Percentiles rank a stretch among this genome's conserved stretches.
Conservation (phyloP, 2,888 invertebrate species). For the Ditula angustiorana region DNA sequence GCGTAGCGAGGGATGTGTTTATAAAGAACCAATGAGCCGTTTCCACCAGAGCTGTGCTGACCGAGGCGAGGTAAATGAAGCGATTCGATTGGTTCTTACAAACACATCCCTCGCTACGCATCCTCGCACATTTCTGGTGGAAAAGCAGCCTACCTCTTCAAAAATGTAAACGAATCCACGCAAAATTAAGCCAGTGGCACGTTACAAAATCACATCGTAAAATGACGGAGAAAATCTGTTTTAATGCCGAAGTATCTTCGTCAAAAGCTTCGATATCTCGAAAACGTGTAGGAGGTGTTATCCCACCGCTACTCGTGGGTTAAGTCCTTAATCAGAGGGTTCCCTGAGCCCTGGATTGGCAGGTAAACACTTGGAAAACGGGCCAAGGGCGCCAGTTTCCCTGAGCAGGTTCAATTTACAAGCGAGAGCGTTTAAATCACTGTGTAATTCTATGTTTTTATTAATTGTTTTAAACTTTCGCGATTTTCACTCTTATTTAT, state of each 20-base stretch:
- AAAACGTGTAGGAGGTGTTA: slow-evolving; percentile 4
- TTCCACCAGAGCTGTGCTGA: too few species aligned
- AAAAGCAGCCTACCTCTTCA: not conserved
- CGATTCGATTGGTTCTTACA: too few species aligned
- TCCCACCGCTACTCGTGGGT: slow-evolving; percentile 7
- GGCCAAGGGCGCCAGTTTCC: slow-evolving; percentile 25
- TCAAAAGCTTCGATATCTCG: not conserved
- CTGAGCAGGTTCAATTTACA: not conserved
- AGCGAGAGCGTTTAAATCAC: not conserved
- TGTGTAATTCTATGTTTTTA: too few species aligned
- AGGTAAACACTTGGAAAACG: slow-evolving; percentile 33
- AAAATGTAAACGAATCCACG: not conserved
- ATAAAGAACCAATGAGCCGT: too few species aligned
- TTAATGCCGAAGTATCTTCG: not conserved
- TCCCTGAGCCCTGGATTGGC: slow-evolving; percentile 28
- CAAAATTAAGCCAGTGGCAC: too few species aligned
- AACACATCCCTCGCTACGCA: too few species aligned
- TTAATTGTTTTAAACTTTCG: too few species aligned
- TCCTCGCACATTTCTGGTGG: too few species aligned
- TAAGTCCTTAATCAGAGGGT: slow-evolving; percentile 30
- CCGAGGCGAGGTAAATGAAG: too few species aligned
- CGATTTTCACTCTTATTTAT: too few species aligned
- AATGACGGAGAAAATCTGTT: not conserved
- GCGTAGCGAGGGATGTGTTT: too few species aligned
- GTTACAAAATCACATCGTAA: not conserved